These are phyloP conservation scores for Trissolcus basalis DNA, from an alignment of 1,140 invertebrate genomes.

Conservation along the genomic window DNA sequence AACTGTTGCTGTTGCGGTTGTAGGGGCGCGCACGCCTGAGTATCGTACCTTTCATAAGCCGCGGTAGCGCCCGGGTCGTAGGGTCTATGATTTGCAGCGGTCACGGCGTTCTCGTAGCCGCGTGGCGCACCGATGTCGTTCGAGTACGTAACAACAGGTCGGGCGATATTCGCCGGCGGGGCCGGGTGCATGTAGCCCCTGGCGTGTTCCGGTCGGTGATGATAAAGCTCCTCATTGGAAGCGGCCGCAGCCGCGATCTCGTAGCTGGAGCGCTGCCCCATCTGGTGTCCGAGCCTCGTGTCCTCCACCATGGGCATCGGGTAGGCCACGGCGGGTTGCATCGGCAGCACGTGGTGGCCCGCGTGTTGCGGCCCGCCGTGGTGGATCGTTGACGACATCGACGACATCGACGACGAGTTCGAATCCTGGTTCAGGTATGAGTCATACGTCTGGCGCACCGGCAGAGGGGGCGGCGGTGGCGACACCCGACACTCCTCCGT, in stretches of 20 bases:
- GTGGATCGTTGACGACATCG: constrained; percentile 71
- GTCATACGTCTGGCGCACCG: constrained; percentile 77
- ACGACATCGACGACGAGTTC: constrained; percentile 84
- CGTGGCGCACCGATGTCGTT: constrained; percentile 76
- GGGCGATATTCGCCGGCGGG: constrained; percentile 72
- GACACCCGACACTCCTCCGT: constrained; percentile 74
- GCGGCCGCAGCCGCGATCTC: constrained; percentile 75
- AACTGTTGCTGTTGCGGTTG: constrained; percentile 78
- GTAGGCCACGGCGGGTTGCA: constrained; percentile 71
- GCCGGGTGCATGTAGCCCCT: constrained; percentile 72
- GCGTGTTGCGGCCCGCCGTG: constrained; percentile 70
- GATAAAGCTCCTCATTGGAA: constrained; percentile 71
- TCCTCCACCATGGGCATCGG: constrained; percentile 75
- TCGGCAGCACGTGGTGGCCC: constrained; percentile 70
- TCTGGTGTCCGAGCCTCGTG: constrained; percentile 74
- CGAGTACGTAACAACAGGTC: constrained; percentile 80
- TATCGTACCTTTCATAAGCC: constrained; percentile 85
- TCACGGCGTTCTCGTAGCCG: constrained; percentile 78
- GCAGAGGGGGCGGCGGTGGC: constrained; percentile 73
- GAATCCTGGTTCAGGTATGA: constrained; percentile 82
- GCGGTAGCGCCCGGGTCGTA: constrained; percentile 80
- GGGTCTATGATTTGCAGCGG: constrained; percentile 78
- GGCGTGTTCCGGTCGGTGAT: constrained; percentile 71
- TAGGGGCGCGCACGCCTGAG: constrained; percentile 77
- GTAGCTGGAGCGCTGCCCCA: constrained; percentile 81